A percentile compares a stretch with the other conserved stretches of the same genome.
phyloP scores from a whole-genome alignment of 30 jellyfish, hydroid and myxozoan species.

The Aurelia sp. region DNA sequence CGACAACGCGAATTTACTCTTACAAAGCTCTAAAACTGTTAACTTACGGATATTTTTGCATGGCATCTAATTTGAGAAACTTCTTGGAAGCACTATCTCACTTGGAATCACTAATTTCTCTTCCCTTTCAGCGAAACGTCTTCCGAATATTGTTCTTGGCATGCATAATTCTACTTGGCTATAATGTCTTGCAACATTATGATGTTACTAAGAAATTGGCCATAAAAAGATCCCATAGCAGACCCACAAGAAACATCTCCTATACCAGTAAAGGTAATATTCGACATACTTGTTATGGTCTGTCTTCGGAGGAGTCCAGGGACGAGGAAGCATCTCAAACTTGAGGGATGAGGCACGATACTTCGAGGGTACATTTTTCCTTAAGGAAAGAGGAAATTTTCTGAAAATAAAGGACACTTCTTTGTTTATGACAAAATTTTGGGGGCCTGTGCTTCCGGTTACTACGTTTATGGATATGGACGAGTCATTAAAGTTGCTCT shows the following conservation, averaged over 20 bases:
- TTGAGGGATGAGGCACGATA: no score
- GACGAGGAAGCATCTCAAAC: no score
- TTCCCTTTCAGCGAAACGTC: slow-evolving; percentile 43
- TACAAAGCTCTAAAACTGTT: no score
- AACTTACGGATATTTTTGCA: no score
- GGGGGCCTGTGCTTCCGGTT: no score
- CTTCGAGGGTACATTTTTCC: no score
- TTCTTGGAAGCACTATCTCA: no score
- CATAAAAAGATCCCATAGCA: neutral
- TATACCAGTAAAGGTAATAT: neutral
- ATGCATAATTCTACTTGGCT: slow-evolving; percentile 32
- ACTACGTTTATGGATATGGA: neutral
- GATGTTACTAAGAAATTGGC: slow-evolving; percentile 6
- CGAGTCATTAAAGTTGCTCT: neutral
- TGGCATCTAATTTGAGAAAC: no score
- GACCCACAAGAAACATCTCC: slow-evolving; percentile 2
- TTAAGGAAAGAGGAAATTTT: no score
- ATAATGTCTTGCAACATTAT: slow-evolving; percentile 34
- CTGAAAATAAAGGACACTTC: no score
- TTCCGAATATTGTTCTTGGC: slow-evolving; percentile 6
- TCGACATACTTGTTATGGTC: neutral
- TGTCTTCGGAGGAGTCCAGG: neutral
- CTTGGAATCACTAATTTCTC: neutral
- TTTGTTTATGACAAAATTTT: no score
- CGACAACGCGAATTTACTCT: no score